Conservation (phyloP, 2,797 vertebrate genomes). For the Tenualosa ilisha region DNA sequence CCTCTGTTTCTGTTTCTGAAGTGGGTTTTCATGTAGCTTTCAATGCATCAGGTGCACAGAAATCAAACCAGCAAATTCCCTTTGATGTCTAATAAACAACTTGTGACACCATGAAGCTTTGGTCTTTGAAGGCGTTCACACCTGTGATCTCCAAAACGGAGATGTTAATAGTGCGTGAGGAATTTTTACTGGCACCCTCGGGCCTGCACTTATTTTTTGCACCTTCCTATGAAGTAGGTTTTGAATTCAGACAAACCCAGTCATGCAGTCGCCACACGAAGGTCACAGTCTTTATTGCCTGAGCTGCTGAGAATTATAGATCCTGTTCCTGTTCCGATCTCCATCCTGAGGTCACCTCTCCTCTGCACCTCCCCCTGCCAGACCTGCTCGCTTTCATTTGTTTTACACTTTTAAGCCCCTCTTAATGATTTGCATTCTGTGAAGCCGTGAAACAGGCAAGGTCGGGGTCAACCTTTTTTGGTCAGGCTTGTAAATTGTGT, state of each 20-base stretch:
- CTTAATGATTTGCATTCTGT: background rate
- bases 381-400: background rate
- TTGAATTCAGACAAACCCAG: background rate
- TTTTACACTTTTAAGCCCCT: slow-evolving; percentile 1
- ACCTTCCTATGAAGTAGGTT: background rate
- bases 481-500: background rate
- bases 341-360: background rate
- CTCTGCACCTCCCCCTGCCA: background rate
- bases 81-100: background rate
- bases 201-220: background rate
- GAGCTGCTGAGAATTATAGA: background rate
- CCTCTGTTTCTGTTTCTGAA: background rate
- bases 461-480: background rate
- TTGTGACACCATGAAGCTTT: background rate
- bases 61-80: background rate
- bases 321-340: background rate
- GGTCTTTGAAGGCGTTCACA: background rate
- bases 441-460: background rate
- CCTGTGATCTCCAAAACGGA: background rate
- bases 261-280: background rate
- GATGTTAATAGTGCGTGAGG: background rate
- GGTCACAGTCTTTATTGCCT: background rate
- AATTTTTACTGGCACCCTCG: background rate
- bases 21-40: background rate
- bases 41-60: background rate